Evolutionary conservation across 2,888 invertebrate genomes (phyloP).

Genomic region (Limnephilus auricula): DNA sequence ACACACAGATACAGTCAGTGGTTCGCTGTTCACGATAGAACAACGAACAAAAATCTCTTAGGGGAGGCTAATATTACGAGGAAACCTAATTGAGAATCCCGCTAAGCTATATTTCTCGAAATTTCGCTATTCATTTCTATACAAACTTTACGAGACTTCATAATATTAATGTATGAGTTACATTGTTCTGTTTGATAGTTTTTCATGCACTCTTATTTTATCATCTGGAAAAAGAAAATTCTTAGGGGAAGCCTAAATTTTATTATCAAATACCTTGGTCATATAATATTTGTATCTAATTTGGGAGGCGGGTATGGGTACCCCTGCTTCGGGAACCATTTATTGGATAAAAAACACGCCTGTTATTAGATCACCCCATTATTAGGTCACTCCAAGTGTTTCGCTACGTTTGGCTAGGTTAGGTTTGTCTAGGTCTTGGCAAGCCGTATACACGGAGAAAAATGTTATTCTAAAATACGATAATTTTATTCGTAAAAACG

Average conservation of each 20-base stretch:
- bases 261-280: background rate
- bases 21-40: background rate
- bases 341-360: too few relatives aligned
- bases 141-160: background rate
- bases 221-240: background rate
- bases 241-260: background rate
- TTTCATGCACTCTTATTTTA: background rate
- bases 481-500: too few relatives aligned
- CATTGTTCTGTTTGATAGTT: background rate
- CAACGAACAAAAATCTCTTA: background rate
- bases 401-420: too few relatives aligned
- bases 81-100: background rate
- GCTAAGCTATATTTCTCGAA: background rate
- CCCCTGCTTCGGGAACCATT: too few relatives aligned
- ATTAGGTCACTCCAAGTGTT: too few relatives aligned
- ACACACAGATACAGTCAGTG: too few relatives aligned
- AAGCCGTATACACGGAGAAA: too few relatives aligned
- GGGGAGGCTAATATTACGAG: background rate
- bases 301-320: too few relatives aligned
- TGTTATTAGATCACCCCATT: too few relatives aligned
- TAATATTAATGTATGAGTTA: background rate
- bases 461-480: too few relatives aligned
- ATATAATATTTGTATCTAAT: too few relatives aligned
- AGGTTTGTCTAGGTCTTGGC: too few relatives aligned
- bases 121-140: background rate